A percentile compares a stretch with the other conserved stretches of the same genome.
Conservation (phyloP, 2,888 invertebrate species). For the Prosapia bicincta region DNA sequence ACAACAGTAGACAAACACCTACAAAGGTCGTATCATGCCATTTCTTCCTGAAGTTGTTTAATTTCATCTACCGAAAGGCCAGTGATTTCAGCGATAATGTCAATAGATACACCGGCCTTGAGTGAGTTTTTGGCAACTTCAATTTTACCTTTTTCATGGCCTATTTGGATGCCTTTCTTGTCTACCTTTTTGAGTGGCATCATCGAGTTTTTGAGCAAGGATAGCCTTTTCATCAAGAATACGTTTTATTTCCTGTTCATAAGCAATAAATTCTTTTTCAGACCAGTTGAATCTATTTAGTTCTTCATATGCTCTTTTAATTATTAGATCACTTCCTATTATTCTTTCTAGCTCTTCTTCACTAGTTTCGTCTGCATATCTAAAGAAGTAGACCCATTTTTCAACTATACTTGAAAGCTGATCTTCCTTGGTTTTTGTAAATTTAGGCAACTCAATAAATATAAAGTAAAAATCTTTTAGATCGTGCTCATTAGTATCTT, state of each 20-base stretch:
- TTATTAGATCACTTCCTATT: constrained; percentile 4
- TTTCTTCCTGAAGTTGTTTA: too few relatives aligned
- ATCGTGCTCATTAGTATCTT: constrained; percentile 37
- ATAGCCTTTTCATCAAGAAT: constrained; percentile 36
- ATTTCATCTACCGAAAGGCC: too few relatives aligned
- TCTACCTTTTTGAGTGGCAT: constrained; percentile 33
- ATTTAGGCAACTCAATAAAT: constrained; percentile 41
- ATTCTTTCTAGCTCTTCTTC: constrained; percentile 35
- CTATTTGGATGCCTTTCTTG: too few relatives aligned
- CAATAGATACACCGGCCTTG: too few relatives aligned
- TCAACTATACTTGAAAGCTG: constrained; percentile 39
- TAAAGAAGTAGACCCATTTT: constrained; percentile 38
- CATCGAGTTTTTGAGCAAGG: constrained; percentile 39
- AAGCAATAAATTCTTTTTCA: constrained; percentile 40
- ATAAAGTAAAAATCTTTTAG: constrained; percentile 40
- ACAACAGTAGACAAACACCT: too few relatives aligned
- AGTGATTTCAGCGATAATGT: too few relatives aligned
- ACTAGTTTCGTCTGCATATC: constrained; percentile 40
- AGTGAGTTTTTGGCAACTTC: too few relatives aligned
- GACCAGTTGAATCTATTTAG: constrained; percentile 36
- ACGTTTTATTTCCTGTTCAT: constrained; percentile 37
- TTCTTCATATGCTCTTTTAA: constrained; percentile 35
- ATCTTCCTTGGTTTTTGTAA: constrained; percentile 33
- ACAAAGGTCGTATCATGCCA: too few relatives aligned
- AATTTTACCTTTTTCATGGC: too few relatives aligned